Evolutionary conservation across 1,140 invertebrate genomes (phyloP), one percentile per base, ranked within the genome.

Genomic region (Pantala flavescens): DNA sequence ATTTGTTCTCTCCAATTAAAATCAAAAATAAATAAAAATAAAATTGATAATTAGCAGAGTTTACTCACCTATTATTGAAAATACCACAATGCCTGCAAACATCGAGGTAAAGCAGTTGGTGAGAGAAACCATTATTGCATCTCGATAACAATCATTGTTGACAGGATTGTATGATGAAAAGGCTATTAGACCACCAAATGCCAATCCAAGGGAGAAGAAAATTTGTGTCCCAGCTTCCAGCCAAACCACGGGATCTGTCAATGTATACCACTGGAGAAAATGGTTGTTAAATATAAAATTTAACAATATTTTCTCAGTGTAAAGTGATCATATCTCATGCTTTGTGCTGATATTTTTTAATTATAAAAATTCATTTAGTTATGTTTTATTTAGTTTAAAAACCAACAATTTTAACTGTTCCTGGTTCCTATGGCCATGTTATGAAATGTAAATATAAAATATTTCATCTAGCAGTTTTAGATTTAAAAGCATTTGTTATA

Each of bases 61-160:
- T 21, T 70, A 19, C 76, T 79, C 80, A 88, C 97, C 98, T 75
- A 99, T 94, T 21, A 99, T 93, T 0, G 96, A 96, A 81, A 99
- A 99, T 16, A 99, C 96, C 0, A 99, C 97, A 74, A 99, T 93
- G 0, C 96, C 97, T 74, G 97, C 97, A 81, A 99, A 98, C 89
- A 99, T 92, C 12, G 96, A 98, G 0, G 98, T 99, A 75, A 91
- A 89, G 79, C 96, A 96, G 81, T 99, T 99, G 2, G 95, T 95
- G 55, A 98, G 83, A 16, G 95, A 97, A 19, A 99, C 94, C 82
- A 96, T 90, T 9, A 98, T 89, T 0, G 96, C 95, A 82, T 99
- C 98, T 77, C 94, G 85, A 80, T 93, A 96, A 80, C 94, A 97
- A 83, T 98, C 97, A 82, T 98, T 98, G 79, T 97, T 95, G 0